phyloP scores from a whole-genome alignment of 2,888 invertebrate genomes.

The Poecilus cupreus region DNA sequence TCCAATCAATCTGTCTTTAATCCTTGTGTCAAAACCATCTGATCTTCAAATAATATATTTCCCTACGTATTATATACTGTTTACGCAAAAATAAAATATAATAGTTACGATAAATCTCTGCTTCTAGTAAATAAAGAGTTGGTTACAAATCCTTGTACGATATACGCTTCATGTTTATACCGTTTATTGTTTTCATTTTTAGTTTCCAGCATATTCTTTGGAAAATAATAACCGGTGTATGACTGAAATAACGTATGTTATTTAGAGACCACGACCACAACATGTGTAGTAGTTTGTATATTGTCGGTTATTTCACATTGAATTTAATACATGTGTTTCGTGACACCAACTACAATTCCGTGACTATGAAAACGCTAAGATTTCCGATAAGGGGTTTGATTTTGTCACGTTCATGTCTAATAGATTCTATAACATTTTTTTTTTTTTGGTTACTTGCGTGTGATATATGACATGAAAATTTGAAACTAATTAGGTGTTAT shows the following conservation, averaged over 20 bases:
- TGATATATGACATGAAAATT: conserved; percentile 25
- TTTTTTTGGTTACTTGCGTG: conserved; percentile 29
- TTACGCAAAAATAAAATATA: no score
- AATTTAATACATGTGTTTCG: neutral
- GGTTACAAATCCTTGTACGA: no score
- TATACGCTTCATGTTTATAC: no score
- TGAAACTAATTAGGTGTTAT: conserved; percentile 34
- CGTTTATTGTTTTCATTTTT: neutral
- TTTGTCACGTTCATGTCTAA: conserved; percentile 34
- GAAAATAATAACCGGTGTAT: neutral
- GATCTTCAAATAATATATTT: no score
- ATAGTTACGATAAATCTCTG: no score
- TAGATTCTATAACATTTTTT: conserved; percentile 28
- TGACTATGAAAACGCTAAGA: conserved; percentile 1
- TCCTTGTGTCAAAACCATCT: no score
- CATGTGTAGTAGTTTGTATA: conserved; percentile 6
- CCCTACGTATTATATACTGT: no score
- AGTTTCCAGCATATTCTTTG: neutral
- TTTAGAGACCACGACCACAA: neutral
- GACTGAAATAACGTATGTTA: neutral
- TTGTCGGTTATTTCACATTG: conserved; percentile 1
- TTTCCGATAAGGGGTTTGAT: conserved; percentile 10
- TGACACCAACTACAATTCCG: neutral
- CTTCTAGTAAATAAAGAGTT: no score
- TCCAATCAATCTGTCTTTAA: no score